Evolutionary conservation across 2,113 vertebrate genomes (phyloP).

Genomic region (Megatriorchis doriae): DNA sequence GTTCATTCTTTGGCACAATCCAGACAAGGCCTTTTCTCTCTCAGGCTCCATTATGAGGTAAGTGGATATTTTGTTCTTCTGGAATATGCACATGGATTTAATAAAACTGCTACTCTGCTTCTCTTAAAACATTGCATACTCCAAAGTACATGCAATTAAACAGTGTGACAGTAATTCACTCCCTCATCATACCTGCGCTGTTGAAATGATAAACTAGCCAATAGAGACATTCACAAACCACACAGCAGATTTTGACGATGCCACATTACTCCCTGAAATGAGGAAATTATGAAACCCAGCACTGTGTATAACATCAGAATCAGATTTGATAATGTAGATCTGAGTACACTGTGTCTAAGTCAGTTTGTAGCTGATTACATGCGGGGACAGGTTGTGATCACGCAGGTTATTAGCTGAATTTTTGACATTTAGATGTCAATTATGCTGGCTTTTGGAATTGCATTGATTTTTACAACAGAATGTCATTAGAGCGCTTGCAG

Average conservation of each 20-base stretch:
- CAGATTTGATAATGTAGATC: not conserved
- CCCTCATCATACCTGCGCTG: not conserved
- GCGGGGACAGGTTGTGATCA: not conserved
- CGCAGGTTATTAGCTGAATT: slow-evolving; percentile 12
- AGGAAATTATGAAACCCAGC: not conserved
- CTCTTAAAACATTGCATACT: not conserved
- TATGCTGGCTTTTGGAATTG: not conserved
- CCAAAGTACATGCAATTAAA: not conserved
- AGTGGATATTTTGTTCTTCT: not conserved
- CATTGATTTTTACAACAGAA: slow-evolving; percentile 41
- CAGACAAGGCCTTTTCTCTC: not conserved
- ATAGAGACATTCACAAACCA: not conserved
- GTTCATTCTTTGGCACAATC: not conserved
- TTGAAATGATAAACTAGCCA: not conserved
- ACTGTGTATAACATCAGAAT: not conserved
- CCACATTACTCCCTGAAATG: not conserved
- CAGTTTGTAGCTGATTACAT: not conserved
- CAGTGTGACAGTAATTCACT: not conserved
- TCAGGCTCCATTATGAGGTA: not conserved
- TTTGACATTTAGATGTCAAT: slow-evolving; percentile 23
- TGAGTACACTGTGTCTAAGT: not conserved
- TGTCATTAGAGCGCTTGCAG: not conserved
- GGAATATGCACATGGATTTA: not conserved
- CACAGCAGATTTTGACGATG: not conserved
- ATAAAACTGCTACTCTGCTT: not conserved